Evolutionary conservation across 2,113 vertebrate genomes (phyloP), one percentile per base, ranked within the genome.

Genomic region (Myotis lucifugus): DNA sequence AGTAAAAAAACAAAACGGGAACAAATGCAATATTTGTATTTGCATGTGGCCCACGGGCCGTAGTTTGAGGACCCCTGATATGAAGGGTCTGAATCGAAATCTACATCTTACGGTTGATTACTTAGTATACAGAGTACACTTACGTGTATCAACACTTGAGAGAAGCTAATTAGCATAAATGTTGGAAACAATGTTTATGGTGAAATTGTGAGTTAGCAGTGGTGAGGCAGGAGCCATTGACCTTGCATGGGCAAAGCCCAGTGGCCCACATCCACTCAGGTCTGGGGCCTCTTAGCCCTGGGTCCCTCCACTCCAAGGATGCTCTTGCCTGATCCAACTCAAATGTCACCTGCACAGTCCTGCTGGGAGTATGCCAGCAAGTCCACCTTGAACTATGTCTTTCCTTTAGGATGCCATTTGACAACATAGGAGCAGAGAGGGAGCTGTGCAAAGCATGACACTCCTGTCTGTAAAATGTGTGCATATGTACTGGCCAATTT

Each of bases 361-460:
- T 18, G 37, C 61, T 64, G 8, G 37, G 88, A 2, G 8, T 15
- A 34, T 37, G 32, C 83, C 64, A 56, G 32, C 50, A 72, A 17
- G 34, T 23, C 40, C 0, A 2, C 8, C 48, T 76, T 73, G 17
- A 48, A 40, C 64, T 21, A 29, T 0, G 11, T 12, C 23, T 89
- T 10, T 61, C 19, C 70, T 46, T 9, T 21, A 72, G 19, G 83
- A 64, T 61, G 6, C 40, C 56, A 32, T 40, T 0, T 52, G 48
- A 59, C 34, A 2, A 5, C 8, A 3, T 0, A 27, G 69, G 4
- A 3, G 56, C 23, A 37, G 42, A 42, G 7, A 50, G 18, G 6
- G 19, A 84, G 48, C 48, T 37, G 59, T 42, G 54, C 32, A 17
- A 27, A 83, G 23, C 25, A 1, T 0, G 2, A 5, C 0, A 2